Conservation (phyloP, 2,888 invertebrate genomes). For the Zonitis immaculata region DNA sequence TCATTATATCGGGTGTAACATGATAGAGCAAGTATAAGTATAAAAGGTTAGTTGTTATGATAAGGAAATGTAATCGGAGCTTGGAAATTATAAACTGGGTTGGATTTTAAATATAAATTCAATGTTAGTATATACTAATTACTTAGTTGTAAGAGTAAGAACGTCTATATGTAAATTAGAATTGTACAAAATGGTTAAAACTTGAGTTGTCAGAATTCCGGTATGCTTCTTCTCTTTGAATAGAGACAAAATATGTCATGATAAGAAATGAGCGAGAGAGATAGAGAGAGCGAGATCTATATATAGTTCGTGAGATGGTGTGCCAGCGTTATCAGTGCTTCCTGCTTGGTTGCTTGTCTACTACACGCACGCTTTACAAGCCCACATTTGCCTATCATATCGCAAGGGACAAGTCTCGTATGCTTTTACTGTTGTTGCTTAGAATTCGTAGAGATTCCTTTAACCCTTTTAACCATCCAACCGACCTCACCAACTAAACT, state of each 20-base stretch:
- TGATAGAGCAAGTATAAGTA: background rate
- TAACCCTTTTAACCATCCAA: conserved; percentile 7
- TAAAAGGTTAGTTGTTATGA: background rate
- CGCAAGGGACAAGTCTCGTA: conserved; percentile 33
- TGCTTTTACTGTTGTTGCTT: conserved; percentile 11
- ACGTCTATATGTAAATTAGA: conserved; percentile 34
- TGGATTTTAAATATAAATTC: conserved; percentile 14
- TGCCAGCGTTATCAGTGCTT: conserved; percentile 35
- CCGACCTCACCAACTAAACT: too few species aligned
- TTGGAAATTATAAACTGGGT: background rate
- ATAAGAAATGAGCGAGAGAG: too few species aligned
- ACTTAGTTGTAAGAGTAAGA: conserved; percentile 33
- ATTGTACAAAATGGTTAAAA: conserved; percentile 32
- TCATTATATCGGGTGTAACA: too few species aligned
- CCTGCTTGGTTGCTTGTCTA: conserved; percentile 17
- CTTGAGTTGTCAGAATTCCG: conserved; percentile 33
- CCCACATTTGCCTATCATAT: conserved; percentile 37
- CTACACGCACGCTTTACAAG: conserved; percentile 37
- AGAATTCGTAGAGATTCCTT: conserved; percentile 9
- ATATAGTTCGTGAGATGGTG: conserved; percentile 22
- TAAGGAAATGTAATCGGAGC: background rate
- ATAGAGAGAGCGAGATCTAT: background rate
- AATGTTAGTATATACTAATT: conserved; percentile 32
- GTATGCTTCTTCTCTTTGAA: conserved; percentile 27
- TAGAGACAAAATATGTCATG: too few species aligned